These are phyloP conservation scores for Aspidiotus destructor DNA, from an alignment of 2,888 invertebrate species.

Conservation along the genomic window DNA sequence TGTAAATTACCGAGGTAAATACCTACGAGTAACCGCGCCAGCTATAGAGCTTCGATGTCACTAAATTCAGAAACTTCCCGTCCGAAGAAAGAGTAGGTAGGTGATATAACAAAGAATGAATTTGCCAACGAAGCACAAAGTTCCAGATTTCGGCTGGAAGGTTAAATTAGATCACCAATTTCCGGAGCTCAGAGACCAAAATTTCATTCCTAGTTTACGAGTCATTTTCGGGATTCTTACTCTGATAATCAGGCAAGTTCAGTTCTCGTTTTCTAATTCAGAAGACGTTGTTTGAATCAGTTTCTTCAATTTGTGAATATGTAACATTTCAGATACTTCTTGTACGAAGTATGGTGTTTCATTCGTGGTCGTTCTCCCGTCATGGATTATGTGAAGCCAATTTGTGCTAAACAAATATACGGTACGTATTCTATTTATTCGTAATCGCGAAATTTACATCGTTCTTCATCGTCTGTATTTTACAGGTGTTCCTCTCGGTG, in stretches of 20 bases:
- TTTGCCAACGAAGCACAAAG: background rate
- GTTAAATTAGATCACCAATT: conserved; percentile 63
- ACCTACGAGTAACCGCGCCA: too few species aligned
- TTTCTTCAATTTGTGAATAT: background rate
- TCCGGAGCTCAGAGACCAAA: conserved; percentile 62
- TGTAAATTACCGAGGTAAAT: too few species aligned
- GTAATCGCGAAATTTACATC: too few species aligned
- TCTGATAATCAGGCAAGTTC: conserved; percentile 56
- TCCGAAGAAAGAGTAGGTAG: too few species aligned
- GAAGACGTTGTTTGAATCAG: background rate
- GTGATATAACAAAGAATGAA: background rate
- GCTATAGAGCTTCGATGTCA: too few species aligned
- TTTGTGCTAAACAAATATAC: conserved; percentile 71
- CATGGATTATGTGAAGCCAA: conserved; percentile 67
- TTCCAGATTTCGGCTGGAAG: conserved; percentile 61
- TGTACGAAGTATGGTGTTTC: conserved; percentile 56
- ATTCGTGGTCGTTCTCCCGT: conserved; percentile 58
- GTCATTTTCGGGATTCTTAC: conserved; percentile 64
- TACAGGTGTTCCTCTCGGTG: conserved; percentile 71
- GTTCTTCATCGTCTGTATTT: background rate
- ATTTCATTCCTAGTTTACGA: conserved; percentile 53
- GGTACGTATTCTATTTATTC: conserved; percentile 47
- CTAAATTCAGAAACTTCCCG: too few species aligned
- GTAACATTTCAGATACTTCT: conserved; percentile 53
- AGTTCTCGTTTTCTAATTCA: background rate